Base-by-base conservation (phyloP, 1,140 invertebrate genomes). In the Aphelenchoides fujianensis region DNA sequence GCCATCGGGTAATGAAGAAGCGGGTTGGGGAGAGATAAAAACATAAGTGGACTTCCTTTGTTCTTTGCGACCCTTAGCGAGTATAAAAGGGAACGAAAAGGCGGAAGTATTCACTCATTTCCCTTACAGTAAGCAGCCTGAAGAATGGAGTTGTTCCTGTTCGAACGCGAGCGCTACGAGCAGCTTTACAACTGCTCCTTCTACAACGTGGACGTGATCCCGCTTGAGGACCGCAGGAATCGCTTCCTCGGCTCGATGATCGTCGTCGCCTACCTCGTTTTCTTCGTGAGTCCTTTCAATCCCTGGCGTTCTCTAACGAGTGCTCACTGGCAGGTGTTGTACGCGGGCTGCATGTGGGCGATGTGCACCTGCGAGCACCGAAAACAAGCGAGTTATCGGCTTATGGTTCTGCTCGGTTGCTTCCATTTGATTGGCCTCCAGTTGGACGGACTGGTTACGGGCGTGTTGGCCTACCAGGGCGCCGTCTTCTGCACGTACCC, bases 221-320 rank as follows among this genome's bases (percentile, higher is more conserved):
- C 75, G 23, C 32, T 69, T 37, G 75, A 79, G 61, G 36, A 74
- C 28, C 41, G 75, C 32, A 62, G 74, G 36, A 37, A 78, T 34
- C 36, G 32, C 19, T 16, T 76, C 28, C 23, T 79, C 28, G 75
- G 41, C 12, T 48, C 41, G 2, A 1, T 61, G 28, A 7, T 59
- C 19, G 28, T 61, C 12, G 41, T 48, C 12, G 12, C 41, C 12
- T 48, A 48, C 41, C 23, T 48, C 23, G 41, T 23, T 12, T 48
- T 12, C 41, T 12, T 48, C 12, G 41, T 48, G 41, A 48, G 41
- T 48, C 23, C 12, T 12, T 12, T 48, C 23, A 12, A 12, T 12
- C 12, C 12, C 41, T 48, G 41, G 12, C 23, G 12, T 12, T 48
- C 23, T 12, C 23, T 48, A 12, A 12, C 41, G 41, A 48, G 41